Evolutionary conservation across 2,113 vertebrate genomes (phyloP), one percentile per base, ranked within the genome.

Genomic region (Orthonyx spaldingii): DNA sequence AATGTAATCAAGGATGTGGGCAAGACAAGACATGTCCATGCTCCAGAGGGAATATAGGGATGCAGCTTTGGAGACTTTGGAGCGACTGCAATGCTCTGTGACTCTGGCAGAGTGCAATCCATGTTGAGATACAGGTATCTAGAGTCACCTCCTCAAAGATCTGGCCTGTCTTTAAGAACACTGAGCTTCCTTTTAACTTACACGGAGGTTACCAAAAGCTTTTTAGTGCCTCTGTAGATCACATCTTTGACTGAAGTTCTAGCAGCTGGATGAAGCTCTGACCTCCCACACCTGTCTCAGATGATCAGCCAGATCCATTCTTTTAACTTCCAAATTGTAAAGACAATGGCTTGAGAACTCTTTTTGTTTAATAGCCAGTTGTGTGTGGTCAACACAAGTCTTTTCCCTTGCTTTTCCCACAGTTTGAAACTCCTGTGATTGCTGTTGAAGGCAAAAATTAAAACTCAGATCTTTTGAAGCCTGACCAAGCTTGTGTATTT

Each of bases 401-500:
- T 76, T 23, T 79, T 81, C 44, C 20, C 27, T 56, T 71, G 35
- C n/a, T 60, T 61, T 60, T 94, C 87, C 6, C 3, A 26, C 24
- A 41, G 13, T 87, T 68, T 10, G 8, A 55, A 87, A 83, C 13
- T 8, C 23, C 8, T 44, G 11, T 82, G 46, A 77, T 72, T 39
- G 12, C 60, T 75, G 21, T 22, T 69, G 49, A 90, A 81, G 92
- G 49, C 24, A 68, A 79, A 94, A 91, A 75, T 70, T 75, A 59
- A 93, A 82, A 75, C 47, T 57, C 68, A 35, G 46, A 55, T 41
- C 11, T 90, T 95, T 52, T 20, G 26, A 87, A 90, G 12, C 10
- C 52, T 89, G 49, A 70, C 59, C 57, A 77, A 71, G 24, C 35
- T 80, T 65, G n/a, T 60, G 33, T 90, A 91, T 94, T 89, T 96